Conservation (phyloP, 30 jellyfish, hydroid and myxozoan genomes). For the Pseudorhiza aurosa region DNA sequence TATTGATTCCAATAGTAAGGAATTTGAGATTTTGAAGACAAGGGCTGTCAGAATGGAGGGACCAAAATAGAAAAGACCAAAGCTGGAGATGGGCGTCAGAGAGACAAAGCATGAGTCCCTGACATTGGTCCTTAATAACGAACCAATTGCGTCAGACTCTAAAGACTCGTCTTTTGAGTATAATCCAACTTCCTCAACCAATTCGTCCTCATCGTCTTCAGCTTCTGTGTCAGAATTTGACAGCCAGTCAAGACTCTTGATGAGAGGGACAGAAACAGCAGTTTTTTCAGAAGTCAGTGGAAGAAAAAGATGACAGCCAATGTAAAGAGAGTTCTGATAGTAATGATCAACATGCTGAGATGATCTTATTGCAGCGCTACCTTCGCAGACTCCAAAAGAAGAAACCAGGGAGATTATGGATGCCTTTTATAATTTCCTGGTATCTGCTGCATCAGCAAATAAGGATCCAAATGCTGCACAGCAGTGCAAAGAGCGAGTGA, state of each 20-base stretch:
- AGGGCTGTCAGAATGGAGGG: constrained; percentile 40
- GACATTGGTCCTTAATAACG: constrained; percentile 25
- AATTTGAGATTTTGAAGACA: constrained; percentile 2
- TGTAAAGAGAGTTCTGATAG: neutral
- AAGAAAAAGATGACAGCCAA: neutral
- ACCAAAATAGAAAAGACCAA: neutral
- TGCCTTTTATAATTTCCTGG: constrained; percentile 16
- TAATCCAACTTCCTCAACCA: neutral
- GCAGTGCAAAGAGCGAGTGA: constrained; percentile 37
- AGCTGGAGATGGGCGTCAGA: neutral
- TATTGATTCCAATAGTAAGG: constrained; percentile 6
- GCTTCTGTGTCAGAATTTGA: neutral
- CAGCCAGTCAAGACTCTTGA: neutral
- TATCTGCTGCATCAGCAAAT: constrained; percentile 30
- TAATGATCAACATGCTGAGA: constrained; percentile 4
- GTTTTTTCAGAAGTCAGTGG: neutral
- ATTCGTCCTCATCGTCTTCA: constrained; percentile 19
- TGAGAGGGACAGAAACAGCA: neutral
- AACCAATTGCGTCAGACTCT: constrained; percentile 16
- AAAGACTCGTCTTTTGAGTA: constrained; percentile 34
- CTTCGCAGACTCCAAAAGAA: neutral
- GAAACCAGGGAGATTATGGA: constrained; percentile 1
- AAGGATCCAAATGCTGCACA: constrained; percentile 29
- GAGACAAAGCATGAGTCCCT: constrained; percentile 4
- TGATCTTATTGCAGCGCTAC: constrained; percentile 5